Percentiles rank a stretch among this genome's conserved stretches.
Evolutionary conservation across 2,113 vertebrate species (phyloP).

Genomic region (Mus spicilegus): DNA sequence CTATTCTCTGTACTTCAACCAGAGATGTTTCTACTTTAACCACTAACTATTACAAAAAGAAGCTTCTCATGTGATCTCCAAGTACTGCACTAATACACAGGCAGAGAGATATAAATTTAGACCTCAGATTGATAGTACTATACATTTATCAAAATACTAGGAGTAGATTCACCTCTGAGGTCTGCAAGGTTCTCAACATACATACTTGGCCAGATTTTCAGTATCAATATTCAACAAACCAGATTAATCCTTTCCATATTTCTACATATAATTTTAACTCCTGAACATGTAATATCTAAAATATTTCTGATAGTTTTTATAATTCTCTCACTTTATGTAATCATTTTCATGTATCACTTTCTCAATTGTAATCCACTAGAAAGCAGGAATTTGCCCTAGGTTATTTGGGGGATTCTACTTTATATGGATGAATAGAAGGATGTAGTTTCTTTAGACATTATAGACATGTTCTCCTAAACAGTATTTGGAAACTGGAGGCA

Average conservation of each 20-base stretch:
- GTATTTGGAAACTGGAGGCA: background rate
- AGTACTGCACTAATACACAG: too few species aligned
- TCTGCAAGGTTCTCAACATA: background rate
- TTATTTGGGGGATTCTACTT: background rate
- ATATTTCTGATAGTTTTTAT: background rate
- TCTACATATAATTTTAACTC: too few species aligned
- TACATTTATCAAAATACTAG: background rate
- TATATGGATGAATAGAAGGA: background rate
- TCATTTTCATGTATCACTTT: background rate
- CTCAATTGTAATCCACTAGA: background rate
- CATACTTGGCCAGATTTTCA: background rate
- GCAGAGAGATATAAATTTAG: background rate
- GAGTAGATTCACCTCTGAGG: background rate
- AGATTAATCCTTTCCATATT: background rate
- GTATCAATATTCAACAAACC: background rate
- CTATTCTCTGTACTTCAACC: background rate
- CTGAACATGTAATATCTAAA: background rate
- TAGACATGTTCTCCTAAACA: background rate
- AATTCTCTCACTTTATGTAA: fast-evolving
- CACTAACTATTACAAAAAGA: background rate
- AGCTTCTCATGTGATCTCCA: background rate
- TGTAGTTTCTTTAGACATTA: background rate
- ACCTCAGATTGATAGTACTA: background rate
- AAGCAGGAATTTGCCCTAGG: background rate
- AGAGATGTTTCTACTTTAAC: background rate